Conservation (phyloP, 2,797 vertebrate genomes). For the Ispidina picta region DNA sequence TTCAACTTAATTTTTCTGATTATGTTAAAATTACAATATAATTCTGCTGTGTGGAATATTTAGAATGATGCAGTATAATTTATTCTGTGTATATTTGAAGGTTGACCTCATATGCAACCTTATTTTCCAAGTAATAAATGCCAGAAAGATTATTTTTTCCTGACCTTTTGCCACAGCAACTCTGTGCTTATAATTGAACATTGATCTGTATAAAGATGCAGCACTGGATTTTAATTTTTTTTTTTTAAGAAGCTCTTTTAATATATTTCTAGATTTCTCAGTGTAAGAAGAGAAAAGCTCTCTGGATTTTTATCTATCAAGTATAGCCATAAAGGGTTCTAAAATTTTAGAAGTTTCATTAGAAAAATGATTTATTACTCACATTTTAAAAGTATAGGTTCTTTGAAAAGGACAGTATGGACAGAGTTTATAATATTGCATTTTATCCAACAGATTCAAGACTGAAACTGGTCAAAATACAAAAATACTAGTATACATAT, state of each 20-base stretch:
- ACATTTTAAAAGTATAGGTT: not conserved
- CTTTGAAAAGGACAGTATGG: not conserved
- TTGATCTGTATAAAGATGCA: slow-evolving; percentile 63
- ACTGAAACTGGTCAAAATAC: not conserved
- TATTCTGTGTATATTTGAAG: slow-evolving; percentile 73
- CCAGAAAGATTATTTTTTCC: slow-evolving; percentile 45
- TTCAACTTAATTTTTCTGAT: slow-evolving; percentile 72
- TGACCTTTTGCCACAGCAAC: slow-evolving; percentile 49
- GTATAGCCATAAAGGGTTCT: not conserved
- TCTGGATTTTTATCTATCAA: not conserved
- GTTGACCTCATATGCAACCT: slow-evolving; percentile 74
- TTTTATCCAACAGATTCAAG: not conserved
- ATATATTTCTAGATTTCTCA: not conserved
- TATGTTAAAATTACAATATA: slow-evolving; percentile 46
- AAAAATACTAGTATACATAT: not conserved
- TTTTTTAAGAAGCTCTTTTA: not conserved
- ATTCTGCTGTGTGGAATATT: slow-evolving; percentile 42
- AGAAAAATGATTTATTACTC: not conserved
- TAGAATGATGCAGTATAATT: slow-evolving; percentile 70
- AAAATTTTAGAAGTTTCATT: not conserved
- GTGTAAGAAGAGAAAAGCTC: not conserved
- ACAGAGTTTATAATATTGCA: not conserved
- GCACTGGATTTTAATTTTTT: not conserved
- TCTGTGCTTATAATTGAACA: slow-evolving; percentile 70
- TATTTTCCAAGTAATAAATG: slow-evolving; percentile 71